Percentiles rank a stretch among this genome's conserved stretches.
These are phyloP conservation scores for Cerceris rybyensis DNA, from an alignment of 2,888 invertebrate species.

Conservation along the genomic window DNA sequence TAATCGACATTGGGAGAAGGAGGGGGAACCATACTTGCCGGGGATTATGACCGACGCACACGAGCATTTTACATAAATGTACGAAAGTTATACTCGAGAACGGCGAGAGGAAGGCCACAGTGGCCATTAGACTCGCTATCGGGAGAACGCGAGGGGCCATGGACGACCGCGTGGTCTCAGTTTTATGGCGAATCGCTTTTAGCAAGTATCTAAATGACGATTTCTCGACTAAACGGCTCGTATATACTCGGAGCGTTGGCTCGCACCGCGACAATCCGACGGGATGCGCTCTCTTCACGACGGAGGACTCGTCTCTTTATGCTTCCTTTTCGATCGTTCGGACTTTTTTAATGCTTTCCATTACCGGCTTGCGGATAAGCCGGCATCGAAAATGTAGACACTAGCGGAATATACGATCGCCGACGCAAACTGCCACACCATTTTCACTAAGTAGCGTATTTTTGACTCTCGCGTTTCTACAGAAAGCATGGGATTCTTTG, in stretches of 20 bases:
- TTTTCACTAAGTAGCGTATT: constrained; percentile 3
- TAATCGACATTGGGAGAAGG: constrained; percentile 4
- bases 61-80: constrained; percentile 59
- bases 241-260: constrained; percentile 39
- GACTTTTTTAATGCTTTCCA: constrained; percentile 66
- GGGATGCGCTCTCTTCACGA: constrained; percentile 8
- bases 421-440: constrained; percentile 22
- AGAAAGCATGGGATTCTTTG: too few relatives aligned
- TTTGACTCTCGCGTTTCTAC: neutral
- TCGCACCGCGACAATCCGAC: constrained; percentile 9
- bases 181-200: constrained; percentile 80
- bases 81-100: constrained; percentile 46
- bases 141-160: constrained; percentile 47
- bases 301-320: constrained; percentile 36
- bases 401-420: constrained; percentile 61
- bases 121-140: constrained; percentile 75
- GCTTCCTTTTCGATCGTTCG: constrained; percentile 50
- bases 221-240: constrained; percentile 68
- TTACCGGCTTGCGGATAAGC: constrained; percentile 61
- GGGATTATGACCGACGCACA: constrained; percentile 48
- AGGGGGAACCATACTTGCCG: constrained; percentile 25
- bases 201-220: constrained; percentile 79
- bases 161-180: constrained; percentile 64
- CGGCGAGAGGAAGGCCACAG: constrained; percentile 33
- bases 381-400: constrained; percentile 64